Base-by-base conservation (phyloP, 2,797 vertebrate genomes). In the Tragopan temminckii region DNA sequence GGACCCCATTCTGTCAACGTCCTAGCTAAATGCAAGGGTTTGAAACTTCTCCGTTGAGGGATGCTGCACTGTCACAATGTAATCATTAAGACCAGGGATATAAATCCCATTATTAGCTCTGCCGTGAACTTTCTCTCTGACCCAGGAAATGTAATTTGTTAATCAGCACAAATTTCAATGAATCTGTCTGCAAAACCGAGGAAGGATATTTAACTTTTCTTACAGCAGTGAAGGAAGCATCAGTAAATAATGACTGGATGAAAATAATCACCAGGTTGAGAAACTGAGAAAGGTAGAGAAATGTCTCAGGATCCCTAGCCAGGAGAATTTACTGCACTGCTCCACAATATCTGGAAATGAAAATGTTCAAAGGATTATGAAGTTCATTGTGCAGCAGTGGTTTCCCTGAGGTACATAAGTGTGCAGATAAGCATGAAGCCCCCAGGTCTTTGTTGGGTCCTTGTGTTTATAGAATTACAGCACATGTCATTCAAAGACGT, bases 121-220 rank as follows among this genome's bases (percentile, higher is more conserved):
- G 53, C 77, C 52, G 27, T 36, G 55, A 86, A 52, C 55, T 96
- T 94, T 85, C 66, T 92, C 45, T 78, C 48, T 93, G 69, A 94
- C 89, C 72, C 71, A 76, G 78, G 69, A 91, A 93, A 91, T 61
- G 71, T 93, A 89, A 89, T 89, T 93, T 93, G 55, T 80, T 97
- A 84, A 95, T 85, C n/a, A 9, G 64, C 80, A 52, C 46, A 89
- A 36, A 61, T 33, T 93, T 92, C 70, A 91, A 9, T 72, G 90
- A 82, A 9, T 92, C 27, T 74, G 7, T 90, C 67, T 83, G 59
- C 29, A 70, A 77, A 85, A 87, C 27, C 31, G 31, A 76, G 52
- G 59, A 74, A 43, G 16, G 61, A 59, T 78, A 77, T 89, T 95
- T 70, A 46, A 81, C 53, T 80, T 90, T 57, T 82, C 67, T 72